Conservation (phyloP, 2,888 invertebrate genomes). For the Muscina levida region DNA sequence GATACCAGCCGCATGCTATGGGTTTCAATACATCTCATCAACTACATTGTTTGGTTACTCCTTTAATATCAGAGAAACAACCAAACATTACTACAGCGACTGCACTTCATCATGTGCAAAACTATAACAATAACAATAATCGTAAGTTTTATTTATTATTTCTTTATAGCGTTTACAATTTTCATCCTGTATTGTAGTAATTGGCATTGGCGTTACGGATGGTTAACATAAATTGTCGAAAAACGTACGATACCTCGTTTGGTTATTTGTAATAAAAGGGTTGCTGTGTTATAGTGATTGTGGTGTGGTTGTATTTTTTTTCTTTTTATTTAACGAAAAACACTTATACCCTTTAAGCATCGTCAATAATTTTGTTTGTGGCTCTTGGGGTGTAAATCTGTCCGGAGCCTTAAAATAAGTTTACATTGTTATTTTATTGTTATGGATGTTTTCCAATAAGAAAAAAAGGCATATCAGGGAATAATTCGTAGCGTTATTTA, state of each 20-base stretch:
- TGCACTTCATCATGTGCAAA: not conserved
- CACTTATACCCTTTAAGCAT: not conserved
- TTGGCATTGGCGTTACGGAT: not conserved
- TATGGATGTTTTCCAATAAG: not conserved
- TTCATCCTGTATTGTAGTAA: constrained; percentile 7
- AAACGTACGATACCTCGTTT: not conserved
- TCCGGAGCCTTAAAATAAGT: constrained; percentile 12
- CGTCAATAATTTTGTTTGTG: not conserved
- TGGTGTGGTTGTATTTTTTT: not conserved
- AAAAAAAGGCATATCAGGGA: no score
- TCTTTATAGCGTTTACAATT: constrained; percentile 24
- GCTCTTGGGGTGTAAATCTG: constrained; percentile 18
- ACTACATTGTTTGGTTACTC: no score
- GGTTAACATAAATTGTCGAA: not conserved
- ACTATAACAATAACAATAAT: constrained; percentile 51
- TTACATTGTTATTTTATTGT: not conserved
- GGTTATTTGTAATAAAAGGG: no score
- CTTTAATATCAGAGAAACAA: no score
- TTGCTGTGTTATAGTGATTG: not conserved
- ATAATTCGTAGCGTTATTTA: no score
- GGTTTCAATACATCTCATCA: no score
- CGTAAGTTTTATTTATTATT: constrained; percentile 44
- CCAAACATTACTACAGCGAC: no score
- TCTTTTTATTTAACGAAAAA: no score
- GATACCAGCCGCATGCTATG: no score